These are phyloP conservation scores for Salminus brasiliensis DNA, from an alignment of 2,113 vertebrate genomes.

Conservation along the genomic window DNA sequence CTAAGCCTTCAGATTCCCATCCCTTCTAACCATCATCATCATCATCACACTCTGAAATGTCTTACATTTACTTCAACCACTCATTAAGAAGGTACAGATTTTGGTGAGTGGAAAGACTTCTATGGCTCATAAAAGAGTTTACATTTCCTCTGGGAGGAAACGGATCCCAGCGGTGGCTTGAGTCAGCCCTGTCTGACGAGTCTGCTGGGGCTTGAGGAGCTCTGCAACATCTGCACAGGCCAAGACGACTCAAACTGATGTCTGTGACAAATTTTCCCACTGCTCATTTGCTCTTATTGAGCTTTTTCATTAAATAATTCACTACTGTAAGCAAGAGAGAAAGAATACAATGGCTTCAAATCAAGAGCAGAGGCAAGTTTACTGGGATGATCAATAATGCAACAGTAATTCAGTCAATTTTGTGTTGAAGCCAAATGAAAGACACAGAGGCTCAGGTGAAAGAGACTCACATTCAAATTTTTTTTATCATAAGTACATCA, in stretches of 20 bases:
- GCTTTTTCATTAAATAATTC: background rate
- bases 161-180: conserved; percentile 28
- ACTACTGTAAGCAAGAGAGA: too few relatives aligned
- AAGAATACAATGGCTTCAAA: background rate
- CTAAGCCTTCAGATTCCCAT: background rate
- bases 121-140: conserved; percentile 39
- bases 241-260: background rate
- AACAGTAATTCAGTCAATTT: background rate
- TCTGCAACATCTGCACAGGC: conserved; percentile 31
- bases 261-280: background rate
- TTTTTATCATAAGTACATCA: too few relatives aligned
- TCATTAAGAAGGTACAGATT: conserved; percentile 25
- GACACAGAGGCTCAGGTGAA: background rate
- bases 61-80: conserved; percentile 2
- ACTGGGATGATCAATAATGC: background rate
- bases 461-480: background rate
- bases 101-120: conserved; percentile 28
- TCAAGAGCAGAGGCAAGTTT: background rate
- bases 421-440: background rate
- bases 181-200: conserved; percentile 34
- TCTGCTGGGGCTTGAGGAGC: conserved; percentile 2
- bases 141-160: conserved; percentile 49
- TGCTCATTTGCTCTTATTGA: background rate
- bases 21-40: background rate
- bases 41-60: conserved; percentile 12